phyloP scores from a whole-genome alignment of 1,140 invertebrate species.

The Bombus soroeensis region DNA sequence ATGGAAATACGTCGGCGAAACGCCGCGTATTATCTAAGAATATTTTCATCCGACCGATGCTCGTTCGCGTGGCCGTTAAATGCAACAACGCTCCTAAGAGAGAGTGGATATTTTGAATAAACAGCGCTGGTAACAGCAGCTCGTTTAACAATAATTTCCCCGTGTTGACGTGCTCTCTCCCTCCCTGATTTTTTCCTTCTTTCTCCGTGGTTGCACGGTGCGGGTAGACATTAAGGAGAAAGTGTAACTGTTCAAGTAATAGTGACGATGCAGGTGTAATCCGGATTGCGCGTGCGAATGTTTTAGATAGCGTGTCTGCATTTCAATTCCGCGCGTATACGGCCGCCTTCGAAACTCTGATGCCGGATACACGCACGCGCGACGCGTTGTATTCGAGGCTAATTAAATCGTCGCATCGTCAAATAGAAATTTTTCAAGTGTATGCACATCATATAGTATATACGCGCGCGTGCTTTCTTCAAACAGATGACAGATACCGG shows the following conservation, averaged over 20 bases:
- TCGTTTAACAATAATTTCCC: constrained; percentile 60
- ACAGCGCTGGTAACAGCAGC: not conserved
- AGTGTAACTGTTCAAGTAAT: constrained; percentile 81
- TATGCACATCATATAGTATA: not conserved
- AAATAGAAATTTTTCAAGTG: not conserved
- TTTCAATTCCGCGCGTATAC: constrained; percentile 34
- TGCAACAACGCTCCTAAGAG: constrained; percentile 6
- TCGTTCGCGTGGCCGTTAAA: constrained; percentile 23
- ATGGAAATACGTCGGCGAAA: constrained; percentile 9
- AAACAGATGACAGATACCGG: not conserved
- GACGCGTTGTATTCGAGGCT: not conserved
- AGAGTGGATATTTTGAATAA: constrained; percentile 59
- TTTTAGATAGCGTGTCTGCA: constrained; percentile 51
- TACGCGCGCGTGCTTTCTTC: not conserved
- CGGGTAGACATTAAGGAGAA: constrained; percentile 74
- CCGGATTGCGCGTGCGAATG: constrained; percentile 76
- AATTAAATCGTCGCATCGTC: not conserved
- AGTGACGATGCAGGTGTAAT: constrained; percentile 80
- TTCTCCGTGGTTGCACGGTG: constrained; percentile 29
- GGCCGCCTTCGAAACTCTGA: not conserved
- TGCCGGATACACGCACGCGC: not conserved
- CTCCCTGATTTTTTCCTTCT: constrained; percentile 66
- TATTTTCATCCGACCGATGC: constrained; percentile 31
- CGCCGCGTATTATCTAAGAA: constrained; percentile 58
- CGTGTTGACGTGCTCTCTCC: not conserved